Conservation (phyloP, 2,888 invertebrate genomes). For the Frankliniella fusca region DNA sequence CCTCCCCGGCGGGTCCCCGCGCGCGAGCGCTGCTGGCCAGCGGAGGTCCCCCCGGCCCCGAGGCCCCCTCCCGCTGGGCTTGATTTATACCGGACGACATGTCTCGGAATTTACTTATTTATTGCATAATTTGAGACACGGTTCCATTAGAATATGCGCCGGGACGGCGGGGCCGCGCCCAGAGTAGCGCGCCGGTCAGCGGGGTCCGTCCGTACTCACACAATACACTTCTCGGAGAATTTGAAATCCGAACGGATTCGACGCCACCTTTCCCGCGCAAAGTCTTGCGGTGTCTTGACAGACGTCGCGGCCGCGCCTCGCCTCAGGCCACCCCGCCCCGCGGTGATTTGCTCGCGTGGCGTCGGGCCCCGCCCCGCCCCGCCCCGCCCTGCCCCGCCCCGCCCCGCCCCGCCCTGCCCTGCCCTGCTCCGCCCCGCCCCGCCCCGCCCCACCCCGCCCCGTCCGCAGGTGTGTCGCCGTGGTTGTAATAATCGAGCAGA, state of each 20-base stretch:
- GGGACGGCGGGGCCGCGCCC: background rate
- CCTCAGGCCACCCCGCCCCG: no score
- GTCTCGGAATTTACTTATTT: constrained; percentile 26
- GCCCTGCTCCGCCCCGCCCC: background rate
- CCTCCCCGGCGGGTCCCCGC: background rate
- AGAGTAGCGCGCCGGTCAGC: background rate
- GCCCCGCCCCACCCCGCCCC: background rate
- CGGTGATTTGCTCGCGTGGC: background rate
- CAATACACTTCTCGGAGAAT: no score
- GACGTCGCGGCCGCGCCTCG: no score
- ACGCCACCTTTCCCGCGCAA: no score
- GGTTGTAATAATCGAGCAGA: constrained; percentile 17
- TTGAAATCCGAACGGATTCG: no score
- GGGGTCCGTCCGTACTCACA: no score
- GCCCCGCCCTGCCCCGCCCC: background rate
- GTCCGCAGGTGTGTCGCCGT: background rate
- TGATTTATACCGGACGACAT: constrained; percentile 22
- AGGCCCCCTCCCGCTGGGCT: constrained; percentile 4
- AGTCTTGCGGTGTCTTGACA: no score
- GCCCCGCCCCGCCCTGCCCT: background rate
- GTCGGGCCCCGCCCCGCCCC: background rate
- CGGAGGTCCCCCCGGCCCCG: background rate
- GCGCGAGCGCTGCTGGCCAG: no score
- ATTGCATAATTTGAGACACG: constrained; percentile 23
- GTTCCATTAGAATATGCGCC: constrained; percentile 19